These are phyloP conservation scores for Amphilophus citrinellus DNA, from an alignment of 2,113 vertebrate genomes.

Conservation along the genomic window DNA sequence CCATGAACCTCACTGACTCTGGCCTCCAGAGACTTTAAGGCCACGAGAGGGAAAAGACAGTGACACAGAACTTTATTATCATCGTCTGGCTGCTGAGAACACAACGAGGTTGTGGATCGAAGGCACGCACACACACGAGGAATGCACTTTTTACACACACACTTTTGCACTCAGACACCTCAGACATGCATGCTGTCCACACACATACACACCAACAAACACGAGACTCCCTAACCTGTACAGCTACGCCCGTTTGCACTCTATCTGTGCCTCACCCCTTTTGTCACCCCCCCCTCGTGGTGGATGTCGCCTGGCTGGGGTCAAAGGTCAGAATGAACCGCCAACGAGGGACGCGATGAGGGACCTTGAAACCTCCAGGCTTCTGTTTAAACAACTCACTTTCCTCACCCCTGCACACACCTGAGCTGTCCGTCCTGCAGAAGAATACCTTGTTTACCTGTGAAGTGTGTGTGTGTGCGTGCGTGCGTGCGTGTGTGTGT, in stretches of 20 bases:
- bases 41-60: slow-evolving; percentile 6
- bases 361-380: slow-evolving; percentile 60
- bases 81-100: slow-evolving; percentile 58
- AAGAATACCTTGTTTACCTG: slow-evolving; percentile 69
- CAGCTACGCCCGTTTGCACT: slow-evolving; percentile 42
- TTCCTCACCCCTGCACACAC: slow-evolving; percentile 1
- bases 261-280: slow-evolving; percentile 36
- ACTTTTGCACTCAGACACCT: slow-evolving; percentile 56
- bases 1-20: slow-evolving; percentile 32
- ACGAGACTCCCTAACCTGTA: neutral
- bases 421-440: slow-evolving; percentile 51
- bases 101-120: slow-evolving; percentile 18
- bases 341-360: slow-evolving; percentile 67
- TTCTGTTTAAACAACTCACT: neutral
- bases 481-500: neutral
- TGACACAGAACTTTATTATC: slow-evolving; percentile 25
- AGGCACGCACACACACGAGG: slow-evolving; percentile 25
- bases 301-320: slow-evolving; percentile 31
- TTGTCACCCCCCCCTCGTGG: slow-evolving; percentile 9
- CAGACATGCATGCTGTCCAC: slow-evolving; percentile 58
- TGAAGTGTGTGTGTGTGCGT: slow-evolving; percentile 42
- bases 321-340: slow-evolving; percentile 80
- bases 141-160: slow-evolving; percentile 55
- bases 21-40: slow-evolving; percentile 42
- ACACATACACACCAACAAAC: slow-evolving; percentile 12